These are phyloP conservation scores for Thymelicus acteon DNA, from an alignment of 2,888 invertebrate genomes.

Conservation along the genomic window DNA sequence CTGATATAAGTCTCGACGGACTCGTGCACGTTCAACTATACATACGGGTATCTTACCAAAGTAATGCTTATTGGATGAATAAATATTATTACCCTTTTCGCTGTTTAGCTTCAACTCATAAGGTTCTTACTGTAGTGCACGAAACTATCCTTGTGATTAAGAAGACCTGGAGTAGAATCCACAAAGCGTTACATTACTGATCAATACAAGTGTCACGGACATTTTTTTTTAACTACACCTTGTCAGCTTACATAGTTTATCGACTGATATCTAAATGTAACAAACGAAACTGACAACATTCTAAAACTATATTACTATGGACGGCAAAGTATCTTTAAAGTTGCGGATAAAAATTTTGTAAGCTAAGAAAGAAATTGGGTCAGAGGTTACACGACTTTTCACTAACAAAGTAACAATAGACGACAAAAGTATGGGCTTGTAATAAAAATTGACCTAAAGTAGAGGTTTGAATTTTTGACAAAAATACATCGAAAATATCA, in stretches of 20 bases:
- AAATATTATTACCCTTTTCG: neutral
- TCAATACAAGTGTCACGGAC: no score
- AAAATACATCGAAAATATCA: neutral
- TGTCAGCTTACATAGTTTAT: no score
- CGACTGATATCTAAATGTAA: no score
- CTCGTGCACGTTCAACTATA: conserved; percentile 34
- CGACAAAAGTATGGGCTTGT: conserved; percentile 33
- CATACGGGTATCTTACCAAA: conserved; percentile 11
- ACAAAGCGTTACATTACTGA: no score
- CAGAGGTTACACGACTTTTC: conserved; percentile 35
- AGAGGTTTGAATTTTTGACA: neutral
- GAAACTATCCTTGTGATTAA: no score
- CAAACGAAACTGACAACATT: no score
- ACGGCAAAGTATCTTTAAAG: neutral
- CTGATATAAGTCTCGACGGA: conserved; percentile 47
- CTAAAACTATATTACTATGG: no score
- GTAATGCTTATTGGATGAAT: conserved; percentile 24
- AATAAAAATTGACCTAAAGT: conserved; percentile 22
- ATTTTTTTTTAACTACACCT: no score
- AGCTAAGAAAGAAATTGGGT: conserved; percentile 31
- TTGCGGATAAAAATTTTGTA: conserved; percentile 17
- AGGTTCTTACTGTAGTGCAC: neutral
- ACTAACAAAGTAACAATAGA: conserved; percentile 36
- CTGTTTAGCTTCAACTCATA: neutral
- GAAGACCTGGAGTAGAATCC: no score